Evolutionary conservation across 2,113 vertebrate species (phyloP).

Genomic region (Etia nguti): DNA sequence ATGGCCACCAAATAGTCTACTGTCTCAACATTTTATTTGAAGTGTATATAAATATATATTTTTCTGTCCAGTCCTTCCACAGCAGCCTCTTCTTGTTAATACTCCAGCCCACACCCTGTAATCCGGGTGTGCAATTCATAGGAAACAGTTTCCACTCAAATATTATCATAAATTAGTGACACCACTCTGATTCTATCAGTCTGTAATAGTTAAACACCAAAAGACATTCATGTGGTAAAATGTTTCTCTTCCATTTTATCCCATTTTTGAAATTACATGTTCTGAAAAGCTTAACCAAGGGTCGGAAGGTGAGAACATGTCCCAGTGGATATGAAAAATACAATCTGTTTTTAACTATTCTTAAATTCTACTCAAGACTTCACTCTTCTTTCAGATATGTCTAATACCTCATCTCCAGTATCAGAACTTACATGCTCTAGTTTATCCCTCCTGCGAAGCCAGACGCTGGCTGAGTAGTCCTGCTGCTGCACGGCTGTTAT

Average conservation of each 20-base stretch:
- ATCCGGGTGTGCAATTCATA: neutral
- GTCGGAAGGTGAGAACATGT: neutral
- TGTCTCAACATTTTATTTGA: neutral
- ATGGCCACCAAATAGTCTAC: neutral
- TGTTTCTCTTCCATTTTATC: fast-evolving
- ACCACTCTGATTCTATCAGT: neutral
- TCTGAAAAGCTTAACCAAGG: neutral
- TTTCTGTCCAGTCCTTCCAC: neutral
- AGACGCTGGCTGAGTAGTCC: constrained; percentile 89
- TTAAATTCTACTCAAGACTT: neutral
- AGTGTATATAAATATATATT: fast-evolving
- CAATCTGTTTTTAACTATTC: neutral
- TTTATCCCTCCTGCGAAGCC: constrained; percentile 87
- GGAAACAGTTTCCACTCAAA: neutral
- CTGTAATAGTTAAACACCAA: neutral
- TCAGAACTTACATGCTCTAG: constrained; percentile 84
- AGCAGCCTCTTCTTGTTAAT: neutral
- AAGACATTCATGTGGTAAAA: neutral
- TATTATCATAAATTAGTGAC: neutral
- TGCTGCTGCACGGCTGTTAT: constrained; percentile 87
- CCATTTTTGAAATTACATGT: neutral
- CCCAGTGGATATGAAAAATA: neutral
- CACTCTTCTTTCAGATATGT: neutral
- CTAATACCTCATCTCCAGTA: neutral
- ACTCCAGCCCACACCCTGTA: neutral